Base-by-base conservation (phyloP, 2,888 invertebrate genomes). In the Furcula furcula region DNA sequence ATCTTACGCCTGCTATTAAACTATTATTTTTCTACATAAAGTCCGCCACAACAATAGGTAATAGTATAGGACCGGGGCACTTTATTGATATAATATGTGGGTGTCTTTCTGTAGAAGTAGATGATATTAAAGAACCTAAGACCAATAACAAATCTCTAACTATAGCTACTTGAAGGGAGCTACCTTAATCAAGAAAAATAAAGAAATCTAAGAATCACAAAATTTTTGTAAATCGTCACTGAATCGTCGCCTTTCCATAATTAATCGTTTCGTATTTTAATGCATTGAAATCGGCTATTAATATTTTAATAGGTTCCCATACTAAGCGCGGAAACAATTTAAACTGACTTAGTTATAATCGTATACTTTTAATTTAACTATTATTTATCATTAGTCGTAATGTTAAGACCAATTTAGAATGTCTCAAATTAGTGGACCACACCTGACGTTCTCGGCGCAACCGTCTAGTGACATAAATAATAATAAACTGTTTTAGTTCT, bases 401-500 rank as follows among this genome's bases (percentile, higher is more conserved):
- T 18, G 32, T 38, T 38, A 28, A 39, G 34, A 40, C 30, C 31
- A 45, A 50, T 42, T 41, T 43, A 38, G 39, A 35, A 26, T 27
- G 29, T 28, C 48, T 57, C 36, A 40, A 42, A 54, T 64, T 62
- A 56, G 54, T 46, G 57, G 77, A 78, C 78, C 78, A 77, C 79
- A 76, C 76, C 58, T 60, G 57, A 42, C 13, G 57, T 32, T 50
- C 34, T 52, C 30, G 41, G 19, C 23, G 40, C 33, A 31, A 40
- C 31, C 39, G 37, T 43, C 45, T 47, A 46, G 50, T 50, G 38
- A 51, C 44, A 67, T 62, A 70, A 72, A 74, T 73, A 68, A 62
- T 64, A 69, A 66, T 66, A 67, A 71, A 72, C 59, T 60, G 65
- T 67, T 67, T 76, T 77, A 75, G 78, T 70, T 67, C 66, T 59